Evolutionary conservation across 2,888 invertebrate species (phyloP), one percentile per base, ranked within the genome.

Genomic region (Chloroclystis v-ata): DNA sequence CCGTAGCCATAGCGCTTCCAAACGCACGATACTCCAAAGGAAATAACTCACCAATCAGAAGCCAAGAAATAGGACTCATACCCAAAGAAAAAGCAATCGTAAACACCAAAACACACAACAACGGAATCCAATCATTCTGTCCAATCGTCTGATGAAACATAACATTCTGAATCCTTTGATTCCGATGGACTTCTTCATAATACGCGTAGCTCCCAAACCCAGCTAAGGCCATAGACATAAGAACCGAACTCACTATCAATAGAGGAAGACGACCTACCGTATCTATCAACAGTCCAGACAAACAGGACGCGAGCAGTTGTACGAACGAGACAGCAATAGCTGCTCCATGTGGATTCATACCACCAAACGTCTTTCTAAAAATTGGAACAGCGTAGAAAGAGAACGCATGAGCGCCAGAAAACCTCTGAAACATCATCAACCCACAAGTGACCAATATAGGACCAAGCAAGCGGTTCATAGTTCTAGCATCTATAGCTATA

Each of bases 341-440:
- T 8, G 95, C 95, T 32, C 92, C 91, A 60, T 95, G 94, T 4
- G 95, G 94, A 68, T 95, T 93, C 83, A 95, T 92, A 5, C 92
- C 92, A 24, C 92, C 92, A 56, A 95, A 94, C 12, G 96, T 96
- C 75, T 93, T 93, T 55, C 94, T 90, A 75, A 97, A 96, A 63
- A 97, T 96, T 44, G 93, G 92, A 8, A 95, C 96, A 37, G 95
- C 94, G 77, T 95, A 95, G 72, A 94, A 95, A 58, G 93, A 93
- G 73, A 95, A 95, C 37, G 95, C 94, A 63, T 95, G 94, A 26
- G 94, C 95, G 9, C 95, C 95, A 29, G 93, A 89, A 65, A 93
- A 93, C 47, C 96, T 90, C 72, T 96, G 97, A 71, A 97, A 96
- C 82, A 96, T 92, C 95, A 96, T 96, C 57, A 97, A 88, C 12